Evolutionary conservation across 1,140 invertebrate species (phyloP), one percentile per base, ranked within the genome.

Genomic region (Nasonia longicornis): DNA sequence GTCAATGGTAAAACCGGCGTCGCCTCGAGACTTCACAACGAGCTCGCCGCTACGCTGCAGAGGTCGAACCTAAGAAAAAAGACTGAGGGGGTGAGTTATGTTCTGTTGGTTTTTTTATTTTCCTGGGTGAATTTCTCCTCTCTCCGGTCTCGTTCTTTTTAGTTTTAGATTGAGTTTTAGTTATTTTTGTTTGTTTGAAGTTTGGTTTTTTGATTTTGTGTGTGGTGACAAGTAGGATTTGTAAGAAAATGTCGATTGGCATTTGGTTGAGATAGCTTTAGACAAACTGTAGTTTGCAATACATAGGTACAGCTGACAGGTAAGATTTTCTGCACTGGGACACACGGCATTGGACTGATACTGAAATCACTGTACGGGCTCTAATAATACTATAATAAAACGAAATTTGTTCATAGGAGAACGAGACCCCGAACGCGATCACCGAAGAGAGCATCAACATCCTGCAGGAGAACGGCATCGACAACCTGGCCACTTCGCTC

Each of bases 31-130:
- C 88, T 96, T 73, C 94, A 95, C 85, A 94, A 93, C 77, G 95
- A 96, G 91, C 89, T 96, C 79, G 93, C 91, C 29, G 92, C 94
- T 69, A 96, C 95, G 2, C 88, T 96, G 69, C 94, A 94, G 82
- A 92, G 94, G 88, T 95, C 95, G 12, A 95, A 95, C 90, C 90
- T 95, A 80, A 92, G 92, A 86, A 93, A 93, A 88, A 93, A 93
- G 89, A 94, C 93, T 88, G 93, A 94, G 88, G 92, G 92, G 85
- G 92, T 94, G 91, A 92, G 92, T 89, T 81, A n/a, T 58, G 16
- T 58, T 58, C 31, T 35, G 31, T 35, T 58, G 2, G 1, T n/a
- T 58, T 71, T 82, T 70, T 72, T 63, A 20, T 22, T 42, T 8
- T n/a, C 29, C 26, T 58, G 52, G 52, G 52, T 20, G 14, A 48